A percentile compares a stretch with the other conserved stretches of the same genome.
phyloP scores from a whole-genome alignment of 2,888 invertebrate species.

The Periphyllus acericola region DNA sequence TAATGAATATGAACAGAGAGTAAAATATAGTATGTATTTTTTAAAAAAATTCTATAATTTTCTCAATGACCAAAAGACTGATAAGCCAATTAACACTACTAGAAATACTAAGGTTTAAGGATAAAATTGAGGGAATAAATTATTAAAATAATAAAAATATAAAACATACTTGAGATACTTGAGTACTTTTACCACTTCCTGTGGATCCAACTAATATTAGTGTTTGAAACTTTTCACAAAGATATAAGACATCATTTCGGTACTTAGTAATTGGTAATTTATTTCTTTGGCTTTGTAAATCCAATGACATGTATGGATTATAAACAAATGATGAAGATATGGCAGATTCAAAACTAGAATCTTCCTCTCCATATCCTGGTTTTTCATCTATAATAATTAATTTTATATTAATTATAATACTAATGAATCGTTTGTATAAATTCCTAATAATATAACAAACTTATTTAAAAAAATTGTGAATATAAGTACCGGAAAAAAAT shows the following conservation, averaged over 20 bases:
- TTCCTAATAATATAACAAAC: background rate
- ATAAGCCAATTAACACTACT: background rate
- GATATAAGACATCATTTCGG: constrained; percentile 86
- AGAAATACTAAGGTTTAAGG: too few species aligned
- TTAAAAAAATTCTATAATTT: too few species aligned
- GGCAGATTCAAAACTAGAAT: constrained; percentile 36
- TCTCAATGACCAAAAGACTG: background rate
- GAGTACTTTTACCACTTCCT: constrained; percentile 96
- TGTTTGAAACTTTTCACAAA: constrained; percentile 89
- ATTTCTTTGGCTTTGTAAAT: constrained; percentile 85
- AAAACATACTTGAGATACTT: constrained; percentile 85
- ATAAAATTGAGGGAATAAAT: too few species aligned
- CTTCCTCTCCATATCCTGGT: constrained; percentile 47
- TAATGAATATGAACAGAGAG: too few species aligned
- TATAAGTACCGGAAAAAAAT: too few species aligned
- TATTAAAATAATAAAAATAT: constrained; percentile 21
- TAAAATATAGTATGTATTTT: too few species aligned
- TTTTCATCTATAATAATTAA: constrained; percentile 35
- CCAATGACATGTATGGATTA: constrained; percentile 85
- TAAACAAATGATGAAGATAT: constrained; percentile 76
- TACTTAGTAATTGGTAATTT: constrained; percentile 87
- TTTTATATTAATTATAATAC: background rate
- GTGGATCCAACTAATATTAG: constrained; percentile 92
- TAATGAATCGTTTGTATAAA: background rate
- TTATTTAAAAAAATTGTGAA: background rate